Evolutionary conservation across 2,113 vertebrate genomes (phyloP), one percentile per base, ranked within the genome.

Genomic region (Gadus macrocephalus): DNA sequence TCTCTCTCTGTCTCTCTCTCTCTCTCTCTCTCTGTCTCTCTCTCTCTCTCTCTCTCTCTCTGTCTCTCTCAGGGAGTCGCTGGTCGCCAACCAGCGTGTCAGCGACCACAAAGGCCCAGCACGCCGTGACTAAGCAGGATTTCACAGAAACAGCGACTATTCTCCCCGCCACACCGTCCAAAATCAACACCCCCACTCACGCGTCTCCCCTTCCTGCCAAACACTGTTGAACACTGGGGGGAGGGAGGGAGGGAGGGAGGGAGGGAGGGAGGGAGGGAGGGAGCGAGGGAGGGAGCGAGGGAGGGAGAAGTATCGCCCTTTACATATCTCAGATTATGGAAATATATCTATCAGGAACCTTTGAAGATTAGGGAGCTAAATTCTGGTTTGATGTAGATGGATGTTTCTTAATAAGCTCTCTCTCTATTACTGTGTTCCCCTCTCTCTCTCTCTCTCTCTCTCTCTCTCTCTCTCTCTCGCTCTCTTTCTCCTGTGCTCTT

Each of bases 81-180:
- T 63, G 64, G 69, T 71, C 80, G 65, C 73, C 74, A 82, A 84
- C 79, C 82, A 60, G 59, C 76, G 59, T 83, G 76, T 81, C 78
- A 53, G 69, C 73, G 77, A 66, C 80, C 81, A 83, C 78, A 72
- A 69, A 81, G 55, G 60, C 67, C 62, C 76, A 81, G 80, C 70
- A 72, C 70, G 74, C 71, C 66, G 76, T 80, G 76, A 78, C 83
- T 70, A 83, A 85, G 74, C 64, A 67, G 62, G 72, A 85, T 87
- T 87, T 88, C 72, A 83, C 78, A 77, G 64, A 71, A 72, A 82
- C 81, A 76, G 68, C 75, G 69, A 78, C 74, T 81, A 70, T 78
- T 84, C 66, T 80, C 38, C 73, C 73, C 64, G 79, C 35, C 73
- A 55, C 72, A 79, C 31, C 56, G 62, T 1, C 53, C 62, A 72